Evolutionary conservation across 2,888 invertebrate species (phyloP), one percentile per base, ranked within the genome.

Genomic region (Steinernema carpocapsae): DNA sequence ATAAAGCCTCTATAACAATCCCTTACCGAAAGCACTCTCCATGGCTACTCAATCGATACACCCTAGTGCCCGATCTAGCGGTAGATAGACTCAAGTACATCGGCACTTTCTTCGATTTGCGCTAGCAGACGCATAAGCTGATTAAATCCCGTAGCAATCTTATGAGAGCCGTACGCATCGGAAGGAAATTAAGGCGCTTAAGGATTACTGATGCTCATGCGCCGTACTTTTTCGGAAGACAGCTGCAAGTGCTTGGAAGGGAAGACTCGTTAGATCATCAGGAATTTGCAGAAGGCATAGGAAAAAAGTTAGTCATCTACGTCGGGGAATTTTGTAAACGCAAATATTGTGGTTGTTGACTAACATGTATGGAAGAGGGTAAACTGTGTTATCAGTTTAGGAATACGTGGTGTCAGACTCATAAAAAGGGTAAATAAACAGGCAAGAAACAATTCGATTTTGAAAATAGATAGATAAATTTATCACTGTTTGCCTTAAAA

Each of bases 111-210:
- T n/a, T 37, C 37, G 37, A 37, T 37, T 37, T 37, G 37, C 48
- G 56, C 64, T 64, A 17, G 64, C 64, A 64, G 64, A 64, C 64
- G 64, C 29, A 17, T 64, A 32, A 64, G 64, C 32, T 64, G 64
- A 64, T 64, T 64, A 64, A 29, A 4, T 64, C 64, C 32, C 29
- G 24, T 29, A 10, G 32, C 64, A 29, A 64, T 17, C 3, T 10
- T 37, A 37, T 37, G 37, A 64, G 64, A 64, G 56, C 26, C 3
- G 24, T 52, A 4, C 17, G 32, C 32, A 32, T 29, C 64, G 29
- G 64, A 64, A 64, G 64, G 14, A 26, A 26, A 48, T 48, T 64
- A 64, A 64, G 64, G 17, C 64, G 64, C 64, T 64, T 64, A 64
- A 17, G 22, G 64, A 17, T 56, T 56, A 19, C 19, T 3, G 56